Evolutionary conservation across 2,797 vertebrate species (phyloP).

Genomic region (Microcaecilia unicolor): DNA sequence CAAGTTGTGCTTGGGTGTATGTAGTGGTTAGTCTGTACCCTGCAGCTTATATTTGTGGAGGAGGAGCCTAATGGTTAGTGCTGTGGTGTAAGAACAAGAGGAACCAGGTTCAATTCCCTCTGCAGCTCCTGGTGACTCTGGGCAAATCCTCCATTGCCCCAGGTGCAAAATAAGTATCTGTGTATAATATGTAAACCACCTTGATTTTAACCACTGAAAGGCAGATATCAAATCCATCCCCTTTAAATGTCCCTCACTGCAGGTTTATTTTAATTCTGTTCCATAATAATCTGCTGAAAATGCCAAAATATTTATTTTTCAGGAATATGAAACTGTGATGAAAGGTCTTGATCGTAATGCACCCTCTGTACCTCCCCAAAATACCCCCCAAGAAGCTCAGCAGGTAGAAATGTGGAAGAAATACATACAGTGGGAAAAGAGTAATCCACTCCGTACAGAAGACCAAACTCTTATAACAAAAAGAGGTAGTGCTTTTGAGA

Average conservation of each 20-base stretch:
- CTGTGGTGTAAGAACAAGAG: too few species aligned
- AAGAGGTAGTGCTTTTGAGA: conserved; percentile 84
- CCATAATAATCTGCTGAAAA: neutral
- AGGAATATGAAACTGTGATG: conserved; percentile 98
- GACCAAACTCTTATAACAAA: conserved; percentile 98
- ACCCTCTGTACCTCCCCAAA: conserved; percentile 93
- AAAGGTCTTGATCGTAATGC: conserved; percentile 95
- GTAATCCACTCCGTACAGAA: conserved; percentile 92
- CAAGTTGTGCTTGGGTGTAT: too few species aligned
- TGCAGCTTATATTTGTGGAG: too few species aligned
- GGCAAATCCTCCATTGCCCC: too few species aligned
- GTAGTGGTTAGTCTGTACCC: too few species aligned
- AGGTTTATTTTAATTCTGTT: neutral
- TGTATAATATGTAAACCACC: too few species aligned
- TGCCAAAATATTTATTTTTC: conserved; percentile 13
- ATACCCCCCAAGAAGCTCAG: conserved; percentile 93
- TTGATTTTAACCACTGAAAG: too few species aligned
- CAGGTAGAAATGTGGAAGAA: conserved; percentile 99
- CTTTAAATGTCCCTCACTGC: neutral
- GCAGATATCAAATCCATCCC: too few species aligned
- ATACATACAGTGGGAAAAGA: conserved; percentile 98
- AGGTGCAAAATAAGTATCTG: too few species aligned
- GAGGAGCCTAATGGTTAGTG: too few species aligned
- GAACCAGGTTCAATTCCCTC: too few species aligned
- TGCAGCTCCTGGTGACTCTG: too few species aligned